Conservation (phyloP, 2,113 vertebrate genomes). For the Acanthisitta chloris region DNA sequence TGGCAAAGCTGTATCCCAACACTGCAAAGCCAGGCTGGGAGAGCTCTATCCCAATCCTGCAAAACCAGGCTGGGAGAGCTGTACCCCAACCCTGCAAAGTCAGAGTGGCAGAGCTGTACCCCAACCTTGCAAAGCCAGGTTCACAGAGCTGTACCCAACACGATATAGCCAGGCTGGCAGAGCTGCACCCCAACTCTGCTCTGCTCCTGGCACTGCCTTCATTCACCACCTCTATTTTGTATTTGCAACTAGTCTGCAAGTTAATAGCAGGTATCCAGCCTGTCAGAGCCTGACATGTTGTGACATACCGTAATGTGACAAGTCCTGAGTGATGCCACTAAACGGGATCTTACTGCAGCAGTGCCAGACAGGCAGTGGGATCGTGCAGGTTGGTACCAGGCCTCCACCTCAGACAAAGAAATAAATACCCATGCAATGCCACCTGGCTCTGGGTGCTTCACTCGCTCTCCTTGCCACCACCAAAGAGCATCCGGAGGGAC, state of each 20-base stretch:
- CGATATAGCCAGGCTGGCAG: no score
- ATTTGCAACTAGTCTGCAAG: slow-evolving; percentile 45
- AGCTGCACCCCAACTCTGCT: accelerated
- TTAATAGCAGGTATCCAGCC: slow-evolving; percentile 67
- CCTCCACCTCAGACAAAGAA: not conserved
- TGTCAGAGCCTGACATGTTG: slow-evolving; percentile 69
- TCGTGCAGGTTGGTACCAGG: not conserved
- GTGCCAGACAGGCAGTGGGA: slow-evolving; percentile 2
- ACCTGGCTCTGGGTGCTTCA: not conserved
- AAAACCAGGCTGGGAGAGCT: no score
- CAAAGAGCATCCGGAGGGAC: not conserved
- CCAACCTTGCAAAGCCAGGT: no score
- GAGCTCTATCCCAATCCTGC: no score
- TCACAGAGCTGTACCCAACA: no score
- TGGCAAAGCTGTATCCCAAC: no score
- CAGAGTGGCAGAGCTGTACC: no score
- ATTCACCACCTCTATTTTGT: slow-evolving; percentile 36
- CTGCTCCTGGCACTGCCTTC: not conserved
- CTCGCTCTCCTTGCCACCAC: accelerated
- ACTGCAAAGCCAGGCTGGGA: no score
- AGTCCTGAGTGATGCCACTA: slow-evolving; percentile 66
- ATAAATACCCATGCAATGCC: not conserved
- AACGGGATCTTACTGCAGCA: not conserved
- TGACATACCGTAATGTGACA: slow-evolving; percentile 51
- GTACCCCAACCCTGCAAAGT: no score